Percentiles rank a stretch among this genome's conserved stretches.
phyloP scores from a whole-genome alignment of 1,140 invertebrate genomes.

The Conopomorpha cramerella region DNA sequence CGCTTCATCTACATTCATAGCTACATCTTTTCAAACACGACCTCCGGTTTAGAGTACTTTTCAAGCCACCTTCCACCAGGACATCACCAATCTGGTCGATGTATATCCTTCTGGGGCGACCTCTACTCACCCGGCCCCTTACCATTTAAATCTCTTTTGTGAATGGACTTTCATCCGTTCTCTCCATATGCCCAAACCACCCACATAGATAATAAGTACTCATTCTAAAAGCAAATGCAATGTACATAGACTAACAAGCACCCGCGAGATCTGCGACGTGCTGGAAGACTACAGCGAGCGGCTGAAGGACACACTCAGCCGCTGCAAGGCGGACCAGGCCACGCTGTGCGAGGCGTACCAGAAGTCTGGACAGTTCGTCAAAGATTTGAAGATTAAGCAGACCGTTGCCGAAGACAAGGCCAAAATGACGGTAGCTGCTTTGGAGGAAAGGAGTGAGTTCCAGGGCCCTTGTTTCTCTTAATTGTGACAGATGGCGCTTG shows the following conservation, averaged over 20 bases:
- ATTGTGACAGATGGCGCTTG: neutral
- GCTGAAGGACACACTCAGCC: constrained; percentile 19
- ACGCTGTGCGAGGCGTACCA: constrained; percentile 21
- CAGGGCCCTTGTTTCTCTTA: neutral
- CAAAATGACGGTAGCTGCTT: constrained; percentile 6
- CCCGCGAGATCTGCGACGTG: constrained; percentile 33
- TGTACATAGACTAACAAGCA: constrained; percentile 22
- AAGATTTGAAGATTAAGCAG: constrained; percentile 13
- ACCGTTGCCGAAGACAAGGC: constrained; percentile 9
- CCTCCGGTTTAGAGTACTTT: no score
- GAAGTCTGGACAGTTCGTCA: constrained; percentile 13
- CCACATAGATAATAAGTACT: no score
- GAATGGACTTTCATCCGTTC: no score
- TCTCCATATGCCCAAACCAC: no score
- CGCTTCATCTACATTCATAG: no score
- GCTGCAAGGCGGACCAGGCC: constrained; percentile 21
- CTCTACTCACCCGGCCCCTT: no score
- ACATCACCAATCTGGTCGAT: no score
- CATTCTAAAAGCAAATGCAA: no score
- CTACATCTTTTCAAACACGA: no score
- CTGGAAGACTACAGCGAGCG: constrained; percentile 25
- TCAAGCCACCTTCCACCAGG: no score
- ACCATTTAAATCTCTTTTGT: no score
- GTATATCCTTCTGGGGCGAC: no score
- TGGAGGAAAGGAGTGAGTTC: constrained; percentile 21